These are phyloP conservation scores for Rhineura floridana DNA, from an alignment of 2,113 vertebrate species.

Conservation along the genomic window DNA sequence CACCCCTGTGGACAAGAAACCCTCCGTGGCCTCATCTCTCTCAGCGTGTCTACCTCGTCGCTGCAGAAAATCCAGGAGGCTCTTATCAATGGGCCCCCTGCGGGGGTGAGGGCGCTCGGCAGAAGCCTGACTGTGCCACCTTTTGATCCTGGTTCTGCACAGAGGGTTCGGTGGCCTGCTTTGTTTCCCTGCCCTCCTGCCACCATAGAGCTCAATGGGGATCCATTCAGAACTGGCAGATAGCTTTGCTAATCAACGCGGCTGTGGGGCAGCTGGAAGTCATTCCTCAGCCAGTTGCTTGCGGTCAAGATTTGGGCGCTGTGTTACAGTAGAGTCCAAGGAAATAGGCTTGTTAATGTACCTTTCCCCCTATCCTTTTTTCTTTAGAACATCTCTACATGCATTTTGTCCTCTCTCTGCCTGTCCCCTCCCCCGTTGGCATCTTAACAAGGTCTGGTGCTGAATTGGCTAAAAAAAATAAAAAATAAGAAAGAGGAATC, in stretches of 20 bases:
- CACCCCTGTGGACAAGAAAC: too few species aligned
- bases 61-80: too few species aligned
- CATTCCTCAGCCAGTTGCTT: conserved; percentile 44
- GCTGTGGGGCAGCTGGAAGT: neutral
- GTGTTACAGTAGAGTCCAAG: neutral
- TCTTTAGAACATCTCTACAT: conserved; percentile 37
- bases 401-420: conserved; percentile 43
- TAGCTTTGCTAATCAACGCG: neutral
- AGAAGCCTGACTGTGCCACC: too few species aligned
- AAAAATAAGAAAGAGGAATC: conserved; percentile 46
- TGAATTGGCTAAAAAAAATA: conserved; percentile 44
- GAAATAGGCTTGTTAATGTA: conserved; percentile 34
- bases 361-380: conserved; percentile 28
- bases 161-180: neutral
- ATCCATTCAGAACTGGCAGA: neutral
- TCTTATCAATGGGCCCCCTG: too few species aligned
- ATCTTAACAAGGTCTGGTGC: conserved; percentile 63
- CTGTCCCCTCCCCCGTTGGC: conserved; percentile 31
- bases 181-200: neutral
- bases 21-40: too few species aligned
- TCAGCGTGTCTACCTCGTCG: too few species aligned
- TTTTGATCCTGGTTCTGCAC: neutral
- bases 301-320: neutral
- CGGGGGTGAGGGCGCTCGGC: too few species aligned
- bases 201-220: neutral